These are phyloP conservation scores for Zaprionus kolodkinae DNA, from an alignment of 1,140 invertebrate genomes.

Conservation along the genomic window DNA sequence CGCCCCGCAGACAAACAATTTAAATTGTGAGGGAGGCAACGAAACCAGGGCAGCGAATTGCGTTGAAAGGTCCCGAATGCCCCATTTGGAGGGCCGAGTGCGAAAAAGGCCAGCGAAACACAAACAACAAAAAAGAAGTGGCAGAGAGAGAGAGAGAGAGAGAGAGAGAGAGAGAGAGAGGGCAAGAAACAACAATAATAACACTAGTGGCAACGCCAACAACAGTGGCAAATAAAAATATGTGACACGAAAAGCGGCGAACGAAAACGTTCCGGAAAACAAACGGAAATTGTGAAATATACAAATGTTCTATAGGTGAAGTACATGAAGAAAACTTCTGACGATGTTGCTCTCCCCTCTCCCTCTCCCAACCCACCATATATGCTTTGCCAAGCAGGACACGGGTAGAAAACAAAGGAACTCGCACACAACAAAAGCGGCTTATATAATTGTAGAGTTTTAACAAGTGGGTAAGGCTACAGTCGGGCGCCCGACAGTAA, in stretches of 20 bases:
- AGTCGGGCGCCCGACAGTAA: no score
- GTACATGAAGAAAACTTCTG: slow-evolving; percentile 58
- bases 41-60: slow-evolving; percentile 59
- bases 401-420: slow-evolving; percentile 25
- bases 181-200: slow-evolving; percentile 25
- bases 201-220: slow-evolving; percentile 32
- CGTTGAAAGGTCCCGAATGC: slow-evolving; percentile 79
- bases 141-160: background rate
- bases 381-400: slow-evolving; percentile 24
- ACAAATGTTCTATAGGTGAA: slow-evolving; percentile 78
- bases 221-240: slow-evolving; percentile 61
- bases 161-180: background rate
- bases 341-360: slow-evolving; percentile 6
- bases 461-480: no score
- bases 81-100: slow-evolving; percentile 56
- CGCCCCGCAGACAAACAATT: slow-evolving; percentile 73
- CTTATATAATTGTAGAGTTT: slow-evolving; percentile 56
- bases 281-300: slow-evolving; percentile 80
- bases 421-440: slow-evolving; percentile 34
- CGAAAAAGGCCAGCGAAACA: slow-evolving; percentile 64
- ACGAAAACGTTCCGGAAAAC: slow-evolving; percentile 75
- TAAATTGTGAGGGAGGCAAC: slow-evolving; percentile 58
- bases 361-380: background rate
- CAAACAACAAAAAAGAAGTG: slow-evolving; percentile 42
- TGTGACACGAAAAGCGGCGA: slow-evolving; percentile 75